Conservation (phyloP, 2,797 vertebrate genomes). For the Melanotaenia pygmaea region DNA sequence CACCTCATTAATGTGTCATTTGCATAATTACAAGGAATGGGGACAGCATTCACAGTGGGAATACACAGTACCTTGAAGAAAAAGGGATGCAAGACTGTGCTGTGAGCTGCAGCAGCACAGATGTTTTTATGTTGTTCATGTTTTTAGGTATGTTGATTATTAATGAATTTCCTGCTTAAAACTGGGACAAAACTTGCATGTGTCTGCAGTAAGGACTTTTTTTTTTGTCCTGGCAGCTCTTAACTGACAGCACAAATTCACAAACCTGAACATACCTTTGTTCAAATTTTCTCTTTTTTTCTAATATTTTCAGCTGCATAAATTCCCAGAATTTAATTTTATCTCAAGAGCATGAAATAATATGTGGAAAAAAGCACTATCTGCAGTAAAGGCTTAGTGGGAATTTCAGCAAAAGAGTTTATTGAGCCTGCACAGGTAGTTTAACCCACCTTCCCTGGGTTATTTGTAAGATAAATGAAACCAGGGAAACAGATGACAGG, state of each 20-base stretch:
- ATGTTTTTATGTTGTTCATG: slow-evolving; percentile 43
- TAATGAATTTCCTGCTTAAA: slow-evolving; percentile 50
- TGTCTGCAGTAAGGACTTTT: slow-evolving; percentile 4
- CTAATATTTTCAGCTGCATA: slow-evolving; percentile 49
- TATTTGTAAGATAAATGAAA: slow-evolving; percentile 88
- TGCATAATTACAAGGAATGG: slow-evolving; percentile 87
- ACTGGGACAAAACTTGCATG: slow-evolving; percentile 36
- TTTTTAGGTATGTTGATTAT: slow-evolving; percentile 43
- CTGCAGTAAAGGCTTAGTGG: slow-evolving; percentile 48
- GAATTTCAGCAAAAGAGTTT: slow-evolving; percentile 58
- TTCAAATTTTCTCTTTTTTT: slow-evolving; percentile 36
- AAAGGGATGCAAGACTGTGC: slow-evolving; percentile 38
- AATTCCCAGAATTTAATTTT: slow-evolving; percentile 57
- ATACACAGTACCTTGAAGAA: slow-evolving; percentile 67
- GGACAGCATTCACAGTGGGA: slow-evolving; percentile 81
- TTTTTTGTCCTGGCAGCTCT: slow-evolving; percentile 3
- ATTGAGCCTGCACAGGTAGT: slow-evolving; percentile 77
- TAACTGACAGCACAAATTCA: slow-evolving; percentile 37
- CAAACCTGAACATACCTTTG: slow-evolving; percentile 39
- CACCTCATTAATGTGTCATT: slow-evolving; percentile 88
- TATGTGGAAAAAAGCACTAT: slow-evolving; percentile 49
- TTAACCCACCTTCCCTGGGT: slow-evolving; percentile 80
- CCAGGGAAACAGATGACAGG: slow-evolving; percentile 87
- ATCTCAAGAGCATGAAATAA: slow-evolving; percentile 60
- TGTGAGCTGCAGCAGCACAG: slow-evolving; percentile 25